Evolutionary conservation across 2,888 invertebrate species (phyloP).

Genomic region (Drosophila mayaguana): DNA sequence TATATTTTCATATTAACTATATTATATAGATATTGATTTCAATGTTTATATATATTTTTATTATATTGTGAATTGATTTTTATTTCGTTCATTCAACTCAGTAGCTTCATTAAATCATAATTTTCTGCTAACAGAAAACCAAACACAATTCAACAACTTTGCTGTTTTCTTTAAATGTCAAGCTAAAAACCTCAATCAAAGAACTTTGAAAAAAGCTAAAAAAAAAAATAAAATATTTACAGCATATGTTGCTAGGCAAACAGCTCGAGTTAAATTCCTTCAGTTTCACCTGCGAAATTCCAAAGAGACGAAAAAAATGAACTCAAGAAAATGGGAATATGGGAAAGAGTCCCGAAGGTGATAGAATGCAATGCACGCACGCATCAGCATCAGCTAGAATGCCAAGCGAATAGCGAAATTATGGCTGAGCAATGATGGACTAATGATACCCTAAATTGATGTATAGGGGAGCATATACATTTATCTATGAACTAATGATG

Average conservation of each 20-base stretch:
- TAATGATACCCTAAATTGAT: background rate
- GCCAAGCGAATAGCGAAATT: background rate
- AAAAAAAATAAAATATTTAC: constrained; percentile 57
- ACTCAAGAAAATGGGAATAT: constrained; percentile 8
- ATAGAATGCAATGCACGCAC: constrained; percentile 25
- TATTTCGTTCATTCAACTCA: background rate
- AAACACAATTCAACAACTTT: background rate
- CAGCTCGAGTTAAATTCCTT: constrained; percentile 36
- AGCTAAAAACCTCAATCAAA: constrained; percentile 19
- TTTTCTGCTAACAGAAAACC: background rate
- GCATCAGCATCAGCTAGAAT: constrained; percentile 14
- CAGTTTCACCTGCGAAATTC: constrained; percentile 32
- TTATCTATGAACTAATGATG: background rate
- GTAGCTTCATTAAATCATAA: background rate
- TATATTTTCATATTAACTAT: no score
- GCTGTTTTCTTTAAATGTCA: constrained; percentile 20
- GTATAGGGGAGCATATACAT: no score
- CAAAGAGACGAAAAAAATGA: constrained; percentile 14
- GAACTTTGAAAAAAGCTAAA: constrained; percentile 2
- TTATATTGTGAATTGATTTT: background rate
- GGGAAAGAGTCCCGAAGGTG: constrained; percentile 36
- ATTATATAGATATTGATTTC: background rate
- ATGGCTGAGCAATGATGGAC: no score
- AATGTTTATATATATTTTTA: background rate
- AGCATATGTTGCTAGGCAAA: constrained; percentile 51